Evolutionary conservation across 2,797 vertebrate species (phyloP).

Genomic region (Crenuchus spilurus): DNA sequence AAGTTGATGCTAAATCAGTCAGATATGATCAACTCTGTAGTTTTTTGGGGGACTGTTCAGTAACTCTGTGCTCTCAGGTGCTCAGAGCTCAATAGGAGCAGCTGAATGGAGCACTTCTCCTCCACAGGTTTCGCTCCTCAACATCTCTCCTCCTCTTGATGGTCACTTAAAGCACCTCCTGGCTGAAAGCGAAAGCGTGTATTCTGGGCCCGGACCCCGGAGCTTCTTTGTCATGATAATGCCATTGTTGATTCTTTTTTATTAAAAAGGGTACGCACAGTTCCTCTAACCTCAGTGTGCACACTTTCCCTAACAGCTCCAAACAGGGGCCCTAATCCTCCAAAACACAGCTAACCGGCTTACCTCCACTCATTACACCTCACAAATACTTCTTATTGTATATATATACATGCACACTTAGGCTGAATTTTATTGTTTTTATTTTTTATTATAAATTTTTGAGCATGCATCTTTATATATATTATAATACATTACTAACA

Average conservation of each 20-base stretch:
- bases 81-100: constrained; percentile 67
- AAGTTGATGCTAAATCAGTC: too few species aligned
- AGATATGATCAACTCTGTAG: too few species aligned
- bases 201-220: constrained; percentile 66
- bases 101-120: constrained; percentile 44
- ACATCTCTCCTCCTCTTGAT: constrained; percentile 59
- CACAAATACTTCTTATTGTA: too few species aligned
- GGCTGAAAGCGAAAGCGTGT: constrained; percentile 65
- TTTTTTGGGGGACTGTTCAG: too few species aligned
- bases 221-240: constrained; percentile 81
- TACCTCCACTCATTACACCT: constrained; percentile 69
- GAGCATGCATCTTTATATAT: too few species aligned
- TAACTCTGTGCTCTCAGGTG: constrained; percentile 62
- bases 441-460: too few species aligned
- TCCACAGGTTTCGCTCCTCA: constrained; percentile 59
- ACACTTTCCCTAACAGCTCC: constrained; percentile 74
- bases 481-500: not conserved
- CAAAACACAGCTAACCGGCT: constrained; percentile 64
- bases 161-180: constrained; percentile 61
- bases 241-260: constrained; percentile 73
- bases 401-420: too few species aligned
- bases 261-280: constrained; percentile 71
- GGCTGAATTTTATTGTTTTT: too few species aligned
- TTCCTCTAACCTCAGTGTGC: constrained; percentile 64
- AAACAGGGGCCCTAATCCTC: constrained; percentile 65